Evolutionary conservation across 2,113 vertebrate genomes (phyloP).

Genomic region (Malurus cyaneus): DNA sequence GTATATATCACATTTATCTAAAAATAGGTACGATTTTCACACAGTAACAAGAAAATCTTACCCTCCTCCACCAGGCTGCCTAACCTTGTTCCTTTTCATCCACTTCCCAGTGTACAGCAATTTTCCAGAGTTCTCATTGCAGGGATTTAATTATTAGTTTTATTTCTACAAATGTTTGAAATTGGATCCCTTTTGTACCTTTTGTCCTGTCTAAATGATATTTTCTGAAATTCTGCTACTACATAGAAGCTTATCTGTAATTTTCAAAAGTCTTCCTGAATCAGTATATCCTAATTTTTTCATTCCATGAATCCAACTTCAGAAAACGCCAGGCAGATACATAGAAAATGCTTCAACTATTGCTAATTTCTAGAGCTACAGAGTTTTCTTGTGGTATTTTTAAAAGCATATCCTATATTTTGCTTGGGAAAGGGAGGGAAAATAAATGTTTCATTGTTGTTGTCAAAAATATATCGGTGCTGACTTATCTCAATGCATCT

Average conservation of each 20-base stretch:
- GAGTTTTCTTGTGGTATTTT: not conserved
- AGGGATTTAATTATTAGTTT: not conserved
- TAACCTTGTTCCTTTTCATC: not conserved
- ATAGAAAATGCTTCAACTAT: not conserved
- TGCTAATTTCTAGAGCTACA: not conserved
- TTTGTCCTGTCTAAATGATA: not conserved
- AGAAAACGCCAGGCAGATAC: not conserved
- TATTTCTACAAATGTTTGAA: not conserved
- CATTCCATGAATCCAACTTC: not conserved
- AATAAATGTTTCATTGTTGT: not conserved
- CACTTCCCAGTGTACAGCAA: not conserved
- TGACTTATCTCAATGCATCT: not conserved
- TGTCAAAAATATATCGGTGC: not conserved
- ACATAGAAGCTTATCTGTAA: not conserved
- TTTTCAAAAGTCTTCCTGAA: not conserved
- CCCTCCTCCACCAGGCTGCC: not conserved
- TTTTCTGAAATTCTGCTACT: not conserved
- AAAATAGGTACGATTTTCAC: not conserved
- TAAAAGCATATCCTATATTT: not conserved
- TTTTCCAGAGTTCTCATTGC: not conserved
- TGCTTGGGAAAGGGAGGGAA: not conserved
- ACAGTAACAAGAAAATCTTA: not conserved
- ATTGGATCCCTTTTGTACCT: not conserved
- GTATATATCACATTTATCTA: not conserved
- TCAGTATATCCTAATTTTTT: not conserved